Evolutionary conservation across 2,797 vertebrate genomes (phyloP).

Genomic region (Myoxocephalus aenaeus): DNA sequence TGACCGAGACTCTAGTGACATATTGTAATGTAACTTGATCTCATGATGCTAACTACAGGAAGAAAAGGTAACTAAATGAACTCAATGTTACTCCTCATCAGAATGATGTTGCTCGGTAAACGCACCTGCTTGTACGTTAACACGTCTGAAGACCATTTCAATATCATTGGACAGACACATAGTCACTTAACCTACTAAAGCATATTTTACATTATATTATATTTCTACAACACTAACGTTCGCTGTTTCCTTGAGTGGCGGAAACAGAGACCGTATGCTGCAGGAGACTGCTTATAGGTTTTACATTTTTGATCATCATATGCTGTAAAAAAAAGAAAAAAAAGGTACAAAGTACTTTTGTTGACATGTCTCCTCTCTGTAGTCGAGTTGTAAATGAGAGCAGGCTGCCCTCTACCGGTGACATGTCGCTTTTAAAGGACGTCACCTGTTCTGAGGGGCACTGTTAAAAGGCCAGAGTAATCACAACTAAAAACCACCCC

Average conservation of each 20-base stretch:
- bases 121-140: not conserved
- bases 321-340: not conserved
- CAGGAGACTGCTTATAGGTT: not conserved
- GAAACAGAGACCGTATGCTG: not conserved
- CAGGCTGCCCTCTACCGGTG: not conserved
- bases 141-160: not conserved
- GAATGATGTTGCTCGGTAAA: not conserved
- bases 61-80: not conserved
- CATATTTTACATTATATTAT: not conserved
- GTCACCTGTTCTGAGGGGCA: not conserved
- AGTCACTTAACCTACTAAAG: too few species aligned
- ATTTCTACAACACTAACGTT: not conserved
- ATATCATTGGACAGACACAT: not conserved
- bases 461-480: too few species aligned
- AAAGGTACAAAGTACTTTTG: not conserved
- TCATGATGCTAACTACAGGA: not conserved
- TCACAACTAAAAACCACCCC: too few species aligned
- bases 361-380: not conserved
- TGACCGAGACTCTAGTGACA: accelerated
- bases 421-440: not conserved
- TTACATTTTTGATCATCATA: not conserved
- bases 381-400: not conserved
- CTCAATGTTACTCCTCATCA: too few species aligned
- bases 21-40: not conserved
- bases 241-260: not conserved